phyloP scores from a whole-genome alignment of 1,140 invertebrate species.

The Aphelinus certus region DNA sequence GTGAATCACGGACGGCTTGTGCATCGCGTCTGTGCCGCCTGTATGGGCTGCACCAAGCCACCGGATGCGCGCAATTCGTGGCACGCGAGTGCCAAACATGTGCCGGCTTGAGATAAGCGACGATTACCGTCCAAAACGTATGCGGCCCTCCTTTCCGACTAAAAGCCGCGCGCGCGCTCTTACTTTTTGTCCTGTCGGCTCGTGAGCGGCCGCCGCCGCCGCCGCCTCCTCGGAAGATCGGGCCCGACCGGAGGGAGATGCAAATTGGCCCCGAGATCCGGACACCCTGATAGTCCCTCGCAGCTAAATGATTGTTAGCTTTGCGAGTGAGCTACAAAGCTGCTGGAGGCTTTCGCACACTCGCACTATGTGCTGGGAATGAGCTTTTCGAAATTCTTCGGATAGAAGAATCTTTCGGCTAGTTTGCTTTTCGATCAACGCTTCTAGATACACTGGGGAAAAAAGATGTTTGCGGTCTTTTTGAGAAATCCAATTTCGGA shows the following conservation, averaged over 20 bases:
- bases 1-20: constrained; percentile 23
- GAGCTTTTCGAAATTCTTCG: no score
- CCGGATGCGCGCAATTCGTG: constrained; percentile 51
- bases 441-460: no score
- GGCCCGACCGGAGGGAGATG: neutral
- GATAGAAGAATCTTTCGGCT: no score
- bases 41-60: neutral
- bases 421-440: no score
- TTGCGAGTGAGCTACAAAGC: neutral
- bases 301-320: constrained; percentile 36
- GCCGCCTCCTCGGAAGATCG: neutral
- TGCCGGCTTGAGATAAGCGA: constrained; percentile 51
- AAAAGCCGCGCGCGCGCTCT: neutral
- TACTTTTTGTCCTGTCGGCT: constrained; percentile 27
- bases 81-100: constrained; percentile 54
- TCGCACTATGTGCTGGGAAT: no score
- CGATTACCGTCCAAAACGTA: constrained; percentile 47
- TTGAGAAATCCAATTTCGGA: no score
- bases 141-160: constrained; percentile 24
- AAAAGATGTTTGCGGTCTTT: no score
- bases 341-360: neutral
- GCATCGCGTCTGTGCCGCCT: neutral
- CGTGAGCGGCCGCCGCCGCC: neutral
- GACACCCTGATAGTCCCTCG: neutral
- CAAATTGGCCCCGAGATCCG: constrained; percentile 13